phyloP scores from a whole-genome alignment of 2,113 vertebrate species.

The Rousettus leschenaultii region DNA sequence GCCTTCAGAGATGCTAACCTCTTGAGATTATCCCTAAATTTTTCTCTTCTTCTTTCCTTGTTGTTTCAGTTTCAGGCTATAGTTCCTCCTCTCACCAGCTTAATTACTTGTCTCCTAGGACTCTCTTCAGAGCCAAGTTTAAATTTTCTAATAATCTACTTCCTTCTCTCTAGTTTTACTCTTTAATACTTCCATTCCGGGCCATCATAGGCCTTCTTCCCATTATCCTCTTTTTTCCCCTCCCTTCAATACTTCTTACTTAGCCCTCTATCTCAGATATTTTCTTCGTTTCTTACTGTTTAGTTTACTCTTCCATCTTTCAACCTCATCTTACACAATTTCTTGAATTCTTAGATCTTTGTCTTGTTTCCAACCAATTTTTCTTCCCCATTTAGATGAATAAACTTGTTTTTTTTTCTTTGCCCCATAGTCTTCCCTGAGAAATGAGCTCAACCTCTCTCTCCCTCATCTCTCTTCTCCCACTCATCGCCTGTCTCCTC shows the following conservation, averaged over 20 bases:
- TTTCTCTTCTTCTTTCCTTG: neutral
- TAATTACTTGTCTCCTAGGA: neutral
- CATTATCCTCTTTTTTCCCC: neutral
- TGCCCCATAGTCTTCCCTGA: neutral
- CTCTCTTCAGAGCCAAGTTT: neutral
- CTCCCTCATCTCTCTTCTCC: neutral
- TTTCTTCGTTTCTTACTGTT: neutral
- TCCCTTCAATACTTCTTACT: neutral
- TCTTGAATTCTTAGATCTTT: neutral
- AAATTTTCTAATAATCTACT: neutral
- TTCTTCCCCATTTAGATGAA: neutral
- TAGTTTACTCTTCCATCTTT: neutral
- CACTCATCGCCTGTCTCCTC: neutral
- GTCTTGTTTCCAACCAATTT: neutral
- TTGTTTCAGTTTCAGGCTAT: neutral
- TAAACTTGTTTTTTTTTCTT: neutral
- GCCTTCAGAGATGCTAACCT: neutral
- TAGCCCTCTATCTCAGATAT: neutral
- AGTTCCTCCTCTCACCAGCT: neutral
- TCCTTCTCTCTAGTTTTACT: neutral
- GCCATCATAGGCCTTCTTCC: neutral
- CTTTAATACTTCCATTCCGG: neutral
- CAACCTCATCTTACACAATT: neutral
- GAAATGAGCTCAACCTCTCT: neutral
- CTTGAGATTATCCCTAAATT: neutral